Percentiles rank a stretch among this genome's conserved stretches.
Conservation (phyloP, 2,888 invertebrate species). For the Microplitis manilae region DNA sequence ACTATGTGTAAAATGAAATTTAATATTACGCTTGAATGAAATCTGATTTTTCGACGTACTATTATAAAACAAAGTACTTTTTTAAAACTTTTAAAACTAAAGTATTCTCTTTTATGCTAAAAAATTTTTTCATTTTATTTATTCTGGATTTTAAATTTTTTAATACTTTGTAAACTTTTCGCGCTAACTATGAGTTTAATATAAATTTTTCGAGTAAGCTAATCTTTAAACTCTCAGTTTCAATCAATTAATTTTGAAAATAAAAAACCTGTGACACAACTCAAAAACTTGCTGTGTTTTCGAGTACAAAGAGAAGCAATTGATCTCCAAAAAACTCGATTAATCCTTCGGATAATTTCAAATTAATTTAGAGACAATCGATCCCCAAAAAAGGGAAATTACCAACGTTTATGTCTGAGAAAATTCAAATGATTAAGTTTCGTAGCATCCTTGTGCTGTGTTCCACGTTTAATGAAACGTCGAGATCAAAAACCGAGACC, state of each 20-base stretch:
- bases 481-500: not conserved
- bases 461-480: not conserved
- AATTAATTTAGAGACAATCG: too few relatives aligned
- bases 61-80: not conserved
- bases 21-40: not conserved
- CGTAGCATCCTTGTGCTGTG: not conserved
- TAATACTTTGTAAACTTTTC: not conserved
- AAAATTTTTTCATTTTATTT: not conserved
- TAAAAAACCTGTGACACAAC: too few relatives aligned
- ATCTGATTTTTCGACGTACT: not conserved
- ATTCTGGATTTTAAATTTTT: not conserved
- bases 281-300: too few relatives aligned
- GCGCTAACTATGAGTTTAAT: not conserved
- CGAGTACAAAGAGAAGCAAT: too few relatives aligned
- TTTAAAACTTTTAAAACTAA: not conserved
- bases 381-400: not conserved
- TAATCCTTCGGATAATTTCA: too few relatives aligned
- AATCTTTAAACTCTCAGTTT: not conserved
- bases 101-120: not conserved
- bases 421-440: not conserved
- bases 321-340: too few relatives aligned
- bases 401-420: not conserved
- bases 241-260: too few relatives aligned
- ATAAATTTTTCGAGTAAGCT: not conserved
- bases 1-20: not conserved